Percentiles rank a stretch among this genome's conserved stretches.
These are phyloP conservation scores for Macrosoma leucophasiata DNA, from an alignment of 2,888 invertebrate species.

Conservation along the genomic window DNA sequence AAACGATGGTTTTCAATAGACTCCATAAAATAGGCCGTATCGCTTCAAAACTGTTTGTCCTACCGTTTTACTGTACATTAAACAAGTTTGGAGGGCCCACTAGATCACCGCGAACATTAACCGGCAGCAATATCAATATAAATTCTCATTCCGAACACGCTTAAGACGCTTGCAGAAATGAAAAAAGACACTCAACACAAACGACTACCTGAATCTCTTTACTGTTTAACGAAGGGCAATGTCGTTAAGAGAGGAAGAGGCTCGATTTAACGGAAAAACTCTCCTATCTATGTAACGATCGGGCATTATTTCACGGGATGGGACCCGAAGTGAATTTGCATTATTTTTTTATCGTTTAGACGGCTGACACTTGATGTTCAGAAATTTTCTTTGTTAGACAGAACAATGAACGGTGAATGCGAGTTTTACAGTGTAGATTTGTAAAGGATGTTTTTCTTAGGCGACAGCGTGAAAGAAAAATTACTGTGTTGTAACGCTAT, in stretches of 20 bases:
- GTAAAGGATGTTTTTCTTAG: slow-evolving; percentile 40
- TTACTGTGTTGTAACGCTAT: slow-evolving; percentile 14
- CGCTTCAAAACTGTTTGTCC: too few species aligned
- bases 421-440: slow-evolving; percentile 47
- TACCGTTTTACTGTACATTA: slow-evolving; percentile 13
- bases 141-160: slow-evolving; percentile 40
- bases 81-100: slow-evolving; percentile 17
- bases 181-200: slow-evolving; percentile 56
- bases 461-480: slow-evolving; percentile 25
- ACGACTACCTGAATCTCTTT: slow-evolving; percentile 63
- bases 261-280: slow-evolving; percentile 65
- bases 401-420: slow-evolving; percentile 53
- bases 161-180: slow-evolving; percentile 53
- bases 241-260: slow-evolving; percentile 42
- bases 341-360: slow-evolving; percentile 63
- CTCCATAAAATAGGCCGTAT: too few species aligned
- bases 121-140: slow-evolving; percentile 47
- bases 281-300: slow-evolving; percentile 64
- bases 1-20: too few species aligned
- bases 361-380: slow-evolving; percentile 53
- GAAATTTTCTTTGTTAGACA: slow-evolving; percentile 44
- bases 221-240: slow-evolving; percentile 31
- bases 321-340: slow-evolving; percentile 59
- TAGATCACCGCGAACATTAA: slow-evolving; percentile 18
- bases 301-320: slow-evolving; percentile 47